Evolutionary conservation across 2,888 invertebrate species (phyloP).

Genomic region (Polydrusus pterygomalis): DNA sequence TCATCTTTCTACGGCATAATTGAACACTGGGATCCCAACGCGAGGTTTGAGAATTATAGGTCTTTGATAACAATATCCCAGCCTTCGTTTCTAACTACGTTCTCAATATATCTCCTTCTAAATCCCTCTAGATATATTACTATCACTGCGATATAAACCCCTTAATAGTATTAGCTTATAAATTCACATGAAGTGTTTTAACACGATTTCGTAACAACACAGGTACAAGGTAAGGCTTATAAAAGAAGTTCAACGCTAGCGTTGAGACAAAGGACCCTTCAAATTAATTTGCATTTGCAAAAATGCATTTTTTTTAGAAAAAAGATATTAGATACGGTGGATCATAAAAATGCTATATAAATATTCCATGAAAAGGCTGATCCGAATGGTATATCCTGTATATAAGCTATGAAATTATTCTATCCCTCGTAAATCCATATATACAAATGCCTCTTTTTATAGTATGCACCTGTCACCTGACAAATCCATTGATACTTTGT

Average conservation of each 20-base stretch:
- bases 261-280: too few species aligned
- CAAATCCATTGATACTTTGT: not conserved
- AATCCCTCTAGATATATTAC: conserved; percentile 36
- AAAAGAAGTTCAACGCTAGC: not conserved
- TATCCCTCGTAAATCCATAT: too few species aligned
- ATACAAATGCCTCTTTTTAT: too few species aligned
- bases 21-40: conserved; percentile 41
- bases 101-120: conserved; percentile 47
- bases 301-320: too few species aligned
- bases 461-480: not conserved
- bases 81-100: conserved; percentile 38
- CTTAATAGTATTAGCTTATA: conserved; percentile 24
- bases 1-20: conserved; percentile 49
- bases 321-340: too few species aligned
- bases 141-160: conserved; percentile 18
- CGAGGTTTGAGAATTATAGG: conserved; percentile 38
- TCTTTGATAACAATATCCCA: conserved; percentile 46
- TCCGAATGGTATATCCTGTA: too few species aligned
- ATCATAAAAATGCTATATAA: too few species aligned
- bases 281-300: too few species aligned
- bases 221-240: not conserved
- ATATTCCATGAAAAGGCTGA: too few species aligned
- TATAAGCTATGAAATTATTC: too few species aligned
- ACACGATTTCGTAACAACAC: not conserved
- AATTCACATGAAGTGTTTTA: not conserved